Percentiles rank a stretch among this genome's conserved stretches.
These are phyloP conservation scores for Drosophila prostipennis DNA, from an alignment of 2,888 invertebrate genomes.

Conservation along the genomic window DNA sequence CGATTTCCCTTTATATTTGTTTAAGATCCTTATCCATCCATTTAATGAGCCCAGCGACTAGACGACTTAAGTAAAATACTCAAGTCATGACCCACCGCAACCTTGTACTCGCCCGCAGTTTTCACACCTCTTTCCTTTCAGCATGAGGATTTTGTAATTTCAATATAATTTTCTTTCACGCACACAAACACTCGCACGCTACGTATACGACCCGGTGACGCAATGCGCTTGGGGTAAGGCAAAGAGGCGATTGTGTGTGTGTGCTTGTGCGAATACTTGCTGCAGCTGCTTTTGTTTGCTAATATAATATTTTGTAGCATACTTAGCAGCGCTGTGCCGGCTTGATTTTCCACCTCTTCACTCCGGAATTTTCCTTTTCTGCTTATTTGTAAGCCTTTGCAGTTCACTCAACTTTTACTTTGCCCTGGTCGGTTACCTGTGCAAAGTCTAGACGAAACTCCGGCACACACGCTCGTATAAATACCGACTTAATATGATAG, in stretches of 20 bases:
- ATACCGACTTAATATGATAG: conserved; percentile 62
- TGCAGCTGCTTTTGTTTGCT: conserved; percentile 74
- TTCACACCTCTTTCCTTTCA: conserved; percentile 34
- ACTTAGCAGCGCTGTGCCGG: conserved; percentile 37
- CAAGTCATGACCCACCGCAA: conserved; percentile 12
- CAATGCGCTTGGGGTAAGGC: conserved; percentile 61
- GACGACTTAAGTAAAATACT: conserved; percentile 42
- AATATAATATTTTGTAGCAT: conserved; percentile 70
- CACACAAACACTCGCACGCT: conserved; percentile 35
- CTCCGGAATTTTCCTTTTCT: conserved; percentile 15
- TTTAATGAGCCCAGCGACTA: conserved; percentile 44
- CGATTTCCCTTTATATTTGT: conserved; percentile 17
- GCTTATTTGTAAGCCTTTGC: conserved; percentile 50
- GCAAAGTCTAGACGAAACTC: conserved; percentile 62
- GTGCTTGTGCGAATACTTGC: conserved; percentile 35
- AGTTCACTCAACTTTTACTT: conserved; percentile 70
- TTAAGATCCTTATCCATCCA: conserved; percentile 14
- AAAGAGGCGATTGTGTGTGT: neutral
- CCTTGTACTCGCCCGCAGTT: conserved; percentile 6
- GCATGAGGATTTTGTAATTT: conserved; percentile 65
- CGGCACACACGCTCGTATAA: conserved; percentile 19
- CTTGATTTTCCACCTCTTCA: conserved; percentile 19
- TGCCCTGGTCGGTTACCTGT: conserved; percentile 58
- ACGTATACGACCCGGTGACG: conserved; percentile 61
- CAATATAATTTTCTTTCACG: conserved; percentile 67